A percentile compares a stretch with the other conserved stretches of the same genome.
Evolutionary conservation across 2,113 vertebrate species (phyloP).

Genomic region (Syngnathoides biaculeatus): DNA sequence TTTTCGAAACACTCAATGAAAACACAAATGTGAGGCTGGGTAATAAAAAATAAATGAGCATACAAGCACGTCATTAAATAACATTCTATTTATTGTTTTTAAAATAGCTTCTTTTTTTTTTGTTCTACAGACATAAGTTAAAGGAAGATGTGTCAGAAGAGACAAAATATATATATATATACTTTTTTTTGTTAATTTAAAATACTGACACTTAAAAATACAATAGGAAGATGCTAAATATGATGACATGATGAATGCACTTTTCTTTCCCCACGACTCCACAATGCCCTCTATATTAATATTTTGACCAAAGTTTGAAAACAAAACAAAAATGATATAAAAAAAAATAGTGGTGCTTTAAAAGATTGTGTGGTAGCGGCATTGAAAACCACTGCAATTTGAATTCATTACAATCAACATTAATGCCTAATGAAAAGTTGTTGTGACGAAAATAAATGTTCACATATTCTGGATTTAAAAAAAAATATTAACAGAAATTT

Average conservation of each 20-base stretch:
- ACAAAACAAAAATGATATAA: slow-evolving; percentile 14
- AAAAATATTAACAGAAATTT: slow-evolving; percentile 13
- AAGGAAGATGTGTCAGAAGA: slow-evolving; percentile 86
- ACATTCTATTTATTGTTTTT: slow-evolving; percentile 92
- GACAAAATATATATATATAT: slow-evolving; percentile 60
- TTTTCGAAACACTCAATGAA: neutral
- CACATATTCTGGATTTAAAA: slow-evolving; percentile 9
- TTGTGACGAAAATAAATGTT: slow-evolving; percentile 3
- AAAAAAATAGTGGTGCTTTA: slow-evolving; percentile 42
- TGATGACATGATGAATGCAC: neutral
- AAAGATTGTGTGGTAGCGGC: slow-evolving; percentile 39
- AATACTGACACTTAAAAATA: slow-evolving; percentile 79
- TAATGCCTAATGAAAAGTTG: slow-evolving; percentile 37
- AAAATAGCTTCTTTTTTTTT: slow-evolving; percentile 97
- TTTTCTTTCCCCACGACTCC: neutral
- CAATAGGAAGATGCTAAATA: slow-evolving; percentile 10
- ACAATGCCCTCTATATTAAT: slow-evolving; percentile 13
- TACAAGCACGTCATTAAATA: slow-evolving; percentile 83
- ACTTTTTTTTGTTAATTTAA: slow-evolving; percentile 81
- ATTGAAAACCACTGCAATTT: slow-evolving; percentile 2
- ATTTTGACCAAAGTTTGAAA: slow-evolving; percentile 29
- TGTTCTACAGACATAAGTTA: slow-evolving; percentile 92
- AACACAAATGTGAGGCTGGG: neutral
- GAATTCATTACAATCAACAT: neutral
- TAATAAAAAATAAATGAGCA: slow-evolving; percentile 11